Evolutionary conservation across 2,113 vertebrate species (phyloP).

Genomic region (Opisthocomus hoazin): DNA sequence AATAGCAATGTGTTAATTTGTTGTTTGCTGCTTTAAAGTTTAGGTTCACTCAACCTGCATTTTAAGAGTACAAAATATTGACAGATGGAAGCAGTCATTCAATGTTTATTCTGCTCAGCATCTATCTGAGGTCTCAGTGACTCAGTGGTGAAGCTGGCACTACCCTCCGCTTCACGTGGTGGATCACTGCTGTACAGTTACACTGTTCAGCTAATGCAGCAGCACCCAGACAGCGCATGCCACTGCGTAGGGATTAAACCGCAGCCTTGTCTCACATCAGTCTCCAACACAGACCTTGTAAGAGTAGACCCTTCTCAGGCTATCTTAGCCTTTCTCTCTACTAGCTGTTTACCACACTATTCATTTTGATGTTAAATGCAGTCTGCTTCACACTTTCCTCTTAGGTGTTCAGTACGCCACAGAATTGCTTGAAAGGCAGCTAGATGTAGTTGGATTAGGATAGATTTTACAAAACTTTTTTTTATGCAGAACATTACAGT

Average conservation of each 20-base stretch:
- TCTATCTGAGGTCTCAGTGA: neutral
- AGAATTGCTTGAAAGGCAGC: neutral
- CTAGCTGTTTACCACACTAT: neutral
- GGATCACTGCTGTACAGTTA: neutral
- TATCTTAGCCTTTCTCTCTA: neutral
- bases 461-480: neutral
- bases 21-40: neutral
- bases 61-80: neutral
- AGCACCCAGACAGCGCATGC: neutral
- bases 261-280: neutral
- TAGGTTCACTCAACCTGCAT: neutral
- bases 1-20: neutral
- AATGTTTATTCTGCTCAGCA: neutral
- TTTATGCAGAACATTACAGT: neutral
- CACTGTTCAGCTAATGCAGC: neutral
- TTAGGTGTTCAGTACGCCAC: neutral
- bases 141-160: neutral
- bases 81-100: neutral
- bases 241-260: neutral
- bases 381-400: neutral
- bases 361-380: neutral
- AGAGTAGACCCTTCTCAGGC: neutral
- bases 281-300: neutral
- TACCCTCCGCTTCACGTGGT: rapidly evolving
- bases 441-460: neutral